Base-by-base conservation (phyloP, 2,797 vertebrate species). In the Halcyon leucocephala region DNA sequence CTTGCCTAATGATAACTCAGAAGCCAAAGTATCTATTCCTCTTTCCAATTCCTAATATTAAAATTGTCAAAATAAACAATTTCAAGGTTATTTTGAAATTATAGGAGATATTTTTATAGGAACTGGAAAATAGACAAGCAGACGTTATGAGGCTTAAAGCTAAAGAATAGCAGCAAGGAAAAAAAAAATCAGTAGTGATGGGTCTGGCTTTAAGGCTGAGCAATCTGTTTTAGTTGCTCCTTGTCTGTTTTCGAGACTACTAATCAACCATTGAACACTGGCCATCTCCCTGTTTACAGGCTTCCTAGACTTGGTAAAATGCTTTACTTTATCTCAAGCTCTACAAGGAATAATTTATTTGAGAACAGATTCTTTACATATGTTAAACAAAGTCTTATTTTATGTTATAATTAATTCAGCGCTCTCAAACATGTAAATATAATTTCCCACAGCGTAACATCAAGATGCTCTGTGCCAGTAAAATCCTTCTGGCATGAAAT, bases 401-500 rank as follows among this genome's bases (percentile, higher is more conserved):
- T 89, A 87, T 55, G 61, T 74, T 87, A 76, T 83, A 90, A 95
- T 93, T 95, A 93, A 95, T 96, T 95, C 85, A 88, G 51, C 60
- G 46, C 73, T 89, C 77, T 90, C 87, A 93, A 94, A 96, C 73
- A 95, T 91, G 80, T 90, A 97, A 94, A 94, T 93, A 81, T 72
- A 62, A 90, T 93, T 91, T 88, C 73, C 91, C 85, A 71, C 51
- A 44, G 80, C 66, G 89, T 70, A 91, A 65, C 51, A 94, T 90
- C 76, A 96, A 90, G 89, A 96, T 73, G 62, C 70, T 91, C 39
- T 29, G 62, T 88, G 87, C 76, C 93, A 93, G 70, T 79, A 88
- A 96, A 96, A 94, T 78, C 91, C 87, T 96, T 94, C 85, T 84
- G 89, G 93, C 87, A 88, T 70, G 42, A 95, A 96, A 81, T 95